Evolutionary conservation across 1,140 invertebrate species (phyloP).

Genomic region (Elysia chlorotica): DNA sequence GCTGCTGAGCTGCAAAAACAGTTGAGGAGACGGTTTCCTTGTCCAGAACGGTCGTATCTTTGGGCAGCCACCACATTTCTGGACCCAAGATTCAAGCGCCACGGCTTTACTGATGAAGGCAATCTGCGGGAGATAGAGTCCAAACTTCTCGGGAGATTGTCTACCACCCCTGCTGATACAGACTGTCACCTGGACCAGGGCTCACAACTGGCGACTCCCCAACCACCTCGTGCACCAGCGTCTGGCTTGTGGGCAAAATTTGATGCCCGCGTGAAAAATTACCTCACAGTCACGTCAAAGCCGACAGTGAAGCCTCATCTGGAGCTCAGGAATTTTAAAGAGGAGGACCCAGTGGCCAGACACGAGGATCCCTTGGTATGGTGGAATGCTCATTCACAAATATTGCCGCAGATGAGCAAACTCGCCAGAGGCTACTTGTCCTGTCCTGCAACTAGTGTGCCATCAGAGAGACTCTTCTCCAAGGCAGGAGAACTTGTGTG

Average conservation of each 20-base stretch:
- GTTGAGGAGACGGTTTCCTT: background rate
- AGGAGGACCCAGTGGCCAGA: background rate
- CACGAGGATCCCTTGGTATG: constrained; percentile 19
- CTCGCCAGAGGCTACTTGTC: constrained; percentile 11
- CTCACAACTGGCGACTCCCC: background rate
- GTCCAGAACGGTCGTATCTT: background rate
- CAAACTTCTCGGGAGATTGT: too few species aligned
- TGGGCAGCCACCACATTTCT: background rate
- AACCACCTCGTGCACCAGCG: too few species aligned
- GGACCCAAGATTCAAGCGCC: background rate
- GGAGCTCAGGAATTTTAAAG: constrained; percentile 14
- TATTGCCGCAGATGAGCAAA: constrained; percentile 15
- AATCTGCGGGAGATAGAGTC: background rate
- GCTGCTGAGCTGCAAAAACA: background rate
- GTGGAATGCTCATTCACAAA: constrained; percentile 2
- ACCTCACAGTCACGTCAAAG: background rate
- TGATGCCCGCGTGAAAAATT: background rate
- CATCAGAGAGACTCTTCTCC: constrained; percentile 30
- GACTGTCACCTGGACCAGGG: background rate
- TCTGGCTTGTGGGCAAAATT: background rate
- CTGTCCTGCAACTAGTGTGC: constrained; percentile 27
- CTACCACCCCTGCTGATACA: background rate
- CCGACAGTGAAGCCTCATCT: background rate
- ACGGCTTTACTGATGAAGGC: background rate
- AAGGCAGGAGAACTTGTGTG: constrained; percentile 21